Evolutionary conservation across 2,888 invertebrate species (phyloP).

Genomic region (Selenia dentaria): DNA sequence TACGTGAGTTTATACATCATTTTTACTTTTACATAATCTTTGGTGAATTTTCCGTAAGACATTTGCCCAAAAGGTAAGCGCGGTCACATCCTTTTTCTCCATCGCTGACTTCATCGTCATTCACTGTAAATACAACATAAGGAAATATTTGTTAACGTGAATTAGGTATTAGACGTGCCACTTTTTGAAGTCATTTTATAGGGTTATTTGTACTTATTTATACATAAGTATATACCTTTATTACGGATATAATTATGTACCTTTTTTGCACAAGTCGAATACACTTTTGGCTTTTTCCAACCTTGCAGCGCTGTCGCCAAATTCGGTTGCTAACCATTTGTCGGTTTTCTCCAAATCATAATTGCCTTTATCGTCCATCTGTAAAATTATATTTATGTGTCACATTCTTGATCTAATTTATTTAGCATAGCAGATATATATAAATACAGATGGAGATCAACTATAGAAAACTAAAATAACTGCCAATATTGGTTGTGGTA

Average conservation of each 20-base stretch:
- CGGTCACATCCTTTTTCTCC: slow-evolving; percentile 72
- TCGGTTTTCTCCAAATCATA: slow-evolving; percentile 55
- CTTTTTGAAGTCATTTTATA: too few species aligned
- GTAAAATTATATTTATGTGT: slow-evolving; percentile 26
- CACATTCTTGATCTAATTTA: too few species aligned
- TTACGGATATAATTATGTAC: slow-evolving; percentile 42
- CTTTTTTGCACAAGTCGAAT: slow-evolving; percentile 63
- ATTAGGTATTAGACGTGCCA: too few species aligned
- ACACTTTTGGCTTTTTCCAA: slow-evolving; percentile 60
- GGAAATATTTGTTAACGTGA: too few species aligned
- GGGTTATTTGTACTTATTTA: too few species aligned
- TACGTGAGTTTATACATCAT: too few species aligned
- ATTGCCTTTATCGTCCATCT: slow-evolving; percentile 70
- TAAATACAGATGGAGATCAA: too few species aligned
- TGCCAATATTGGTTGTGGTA: too few species aligned
- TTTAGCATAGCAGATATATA: too few species aligned
- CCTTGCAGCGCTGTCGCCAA: slow-evolving; percentile 53
- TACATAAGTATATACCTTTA: too few species aligned
- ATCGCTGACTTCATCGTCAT: slow-evolving; percentile 58
- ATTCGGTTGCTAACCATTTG: slow-evolving; percentile 55
- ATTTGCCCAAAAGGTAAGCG: slow-evolving; percentile 57
- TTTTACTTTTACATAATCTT: slow-evolving; percentile 46
- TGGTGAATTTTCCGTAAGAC: slow-evolving; percentile 59
- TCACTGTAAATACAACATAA: slow-evolving; percentile 53
- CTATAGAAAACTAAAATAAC: too few species aligned